Evolutionary conservation across 2,888 invertebrate species (phyloP), one percentile per base, ranked within the genome.

Genomic region (Opisthograptis luteolata): DNA sequence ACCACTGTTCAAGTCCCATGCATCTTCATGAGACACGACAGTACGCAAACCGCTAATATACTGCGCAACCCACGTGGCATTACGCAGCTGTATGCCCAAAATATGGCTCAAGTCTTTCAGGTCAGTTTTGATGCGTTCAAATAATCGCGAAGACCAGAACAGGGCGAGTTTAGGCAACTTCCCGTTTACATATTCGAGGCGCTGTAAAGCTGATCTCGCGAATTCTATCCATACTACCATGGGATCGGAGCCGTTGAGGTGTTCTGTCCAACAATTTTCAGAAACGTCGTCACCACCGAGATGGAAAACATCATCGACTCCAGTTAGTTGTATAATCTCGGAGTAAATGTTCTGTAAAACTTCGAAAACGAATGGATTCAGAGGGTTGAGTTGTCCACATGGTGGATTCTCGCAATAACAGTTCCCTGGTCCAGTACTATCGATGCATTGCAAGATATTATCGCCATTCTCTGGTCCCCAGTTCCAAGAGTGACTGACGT

Each of bases 1-100:
- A 0, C 96, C 96, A 66, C 95, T 96, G 72, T 96, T 96, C 60
- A 96, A 91, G 76, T 96, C 96, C 95, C 96, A 96, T 3, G 95
- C 94, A 68, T 96, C 96, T 40, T 95, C 95, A 75, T 96, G 95
- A 4, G 96, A 96, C 55, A 96, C 84, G 40, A 97, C 94, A 34
- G 95, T 92, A 51, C 94, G 84, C 2, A 96, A 82, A 55, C 95
- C 95, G 5, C 92, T 91, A 5, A 79, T 47, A 48, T 72, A 64
- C 7, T 68, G 73, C 20, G 72, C 94, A 92, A 73, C 93, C 94
- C 51, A 94, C 84, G 93, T 95, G 92, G 55, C 92, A 91, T 72
- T 94, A 92, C 42, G 93, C 92, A 54, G 94, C 94, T 86, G 85
- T 42, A 86, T 51, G 8, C 78, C 82, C 31, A 86, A 52, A 20